phyloP scores from a whole-genome alignment of 2,888 invertebrate genomes.

The Pachymerium ferrugineum region DNA sequence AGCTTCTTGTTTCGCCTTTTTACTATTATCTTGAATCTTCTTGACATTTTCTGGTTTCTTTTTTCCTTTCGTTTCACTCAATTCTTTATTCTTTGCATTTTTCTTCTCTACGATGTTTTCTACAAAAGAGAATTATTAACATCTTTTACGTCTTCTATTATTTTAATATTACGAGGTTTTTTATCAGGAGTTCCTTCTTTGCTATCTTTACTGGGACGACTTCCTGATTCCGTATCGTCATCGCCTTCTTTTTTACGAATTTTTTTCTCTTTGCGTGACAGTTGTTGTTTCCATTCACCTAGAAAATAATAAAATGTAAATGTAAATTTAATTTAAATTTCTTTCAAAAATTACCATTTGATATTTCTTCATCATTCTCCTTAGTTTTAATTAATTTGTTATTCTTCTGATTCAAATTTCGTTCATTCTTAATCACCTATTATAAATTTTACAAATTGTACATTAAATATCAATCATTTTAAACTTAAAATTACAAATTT shows the following conservation, averaged over 20 bases:
- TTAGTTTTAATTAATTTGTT: conserved; percentile 56
- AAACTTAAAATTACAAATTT: neutral
- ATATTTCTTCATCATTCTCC: neutral
- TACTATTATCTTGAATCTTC: neutral
- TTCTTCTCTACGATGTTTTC: conserved; percentile 39
- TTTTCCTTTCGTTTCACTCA: conserved; percentile 38
- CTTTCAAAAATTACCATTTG: neutral
- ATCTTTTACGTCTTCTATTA: too few relatives aligned
- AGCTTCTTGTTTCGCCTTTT: neutral
- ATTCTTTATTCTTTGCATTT: conserved; percentile 54
- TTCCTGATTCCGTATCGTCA: conserved; percentile 16
- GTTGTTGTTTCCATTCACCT: conserved; percentile 66
- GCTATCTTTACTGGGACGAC: neutral
- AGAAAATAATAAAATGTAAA: too few relatives aligned
- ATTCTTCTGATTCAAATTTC: conserved; percentile 55
- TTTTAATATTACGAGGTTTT: too few relatives aligned
- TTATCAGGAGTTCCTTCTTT: conserved; percentile 31
- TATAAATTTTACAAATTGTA: neutral
- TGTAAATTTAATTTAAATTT: too few relatives aligned
- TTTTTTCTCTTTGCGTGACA: conserved; percentile 66
- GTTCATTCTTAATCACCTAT: conserved; percentile 53
- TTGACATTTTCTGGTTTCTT: too few relatives aligned
- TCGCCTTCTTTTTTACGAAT: conserved; percentile 59
- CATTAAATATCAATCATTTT: too few relatives aligned
- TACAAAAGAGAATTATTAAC: too few relatives aligned